phyloP scores from a whole-genome alignment of 2,888 invertebrate species.

The Macrosoma leucophasiata region DNA sequence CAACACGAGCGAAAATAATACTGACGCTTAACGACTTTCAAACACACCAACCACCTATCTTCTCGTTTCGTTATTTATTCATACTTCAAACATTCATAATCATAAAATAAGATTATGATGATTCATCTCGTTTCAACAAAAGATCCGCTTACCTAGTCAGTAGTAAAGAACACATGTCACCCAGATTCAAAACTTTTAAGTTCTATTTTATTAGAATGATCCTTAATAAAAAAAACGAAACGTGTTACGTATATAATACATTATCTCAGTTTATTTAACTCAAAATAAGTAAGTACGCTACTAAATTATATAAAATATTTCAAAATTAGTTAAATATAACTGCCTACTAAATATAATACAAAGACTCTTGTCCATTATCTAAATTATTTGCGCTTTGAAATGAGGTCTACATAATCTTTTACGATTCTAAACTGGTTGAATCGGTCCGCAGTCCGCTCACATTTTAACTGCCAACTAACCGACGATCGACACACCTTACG shows the following conservation, averaged over 20 bases:
- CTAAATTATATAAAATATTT: neutral
- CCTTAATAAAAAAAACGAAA: too few species aligned
- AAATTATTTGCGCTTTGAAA: too few species aligned
- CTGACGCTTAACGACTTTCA: slow-evolving; percentile 1
- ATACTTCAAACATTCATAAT: too few species aligned
- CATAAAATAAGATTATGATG: too few species aligned
- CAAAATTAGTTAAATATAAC: neutral
- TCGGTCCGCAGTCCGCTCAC: slow-evolving; percentile 24
- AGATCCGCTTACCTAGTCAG: too few species aligned
- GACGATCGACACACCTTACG: slow-evolving; percentile 32
- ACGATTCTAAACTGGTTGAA: slow-evolving; percentile 26
- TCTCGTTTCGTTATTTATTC: slow-evolving; percentile 3
- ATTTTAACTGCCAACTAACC: slow-evolving; percentile 30
- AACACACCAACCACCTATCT: too few species aligned
- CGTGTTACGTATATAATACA: too few species aligned
- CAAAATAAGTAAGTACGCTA: neutral
- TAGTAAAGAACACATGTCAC: too few species aligned
- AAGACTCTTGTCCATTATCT: slow-evolving; percentile 12
- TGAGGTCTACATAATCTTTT: too few species aligned
- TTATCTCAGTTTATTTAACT: slow-evolving; percentile 4
- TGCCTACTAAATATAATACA: slow-evolving; percentile 1
- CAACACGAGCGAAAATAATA: slow-evolving; percentile 28
- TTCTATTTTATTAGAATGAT: too few species aligned
- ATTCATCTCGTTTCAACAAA: too few species aligned
- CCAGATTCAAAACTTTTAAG: too few species aligned